Evolutionary conservation across 1,140 invertebrate genomes (phyloP).

Genomic region (Leptinotarsa lineolata): DNA sequence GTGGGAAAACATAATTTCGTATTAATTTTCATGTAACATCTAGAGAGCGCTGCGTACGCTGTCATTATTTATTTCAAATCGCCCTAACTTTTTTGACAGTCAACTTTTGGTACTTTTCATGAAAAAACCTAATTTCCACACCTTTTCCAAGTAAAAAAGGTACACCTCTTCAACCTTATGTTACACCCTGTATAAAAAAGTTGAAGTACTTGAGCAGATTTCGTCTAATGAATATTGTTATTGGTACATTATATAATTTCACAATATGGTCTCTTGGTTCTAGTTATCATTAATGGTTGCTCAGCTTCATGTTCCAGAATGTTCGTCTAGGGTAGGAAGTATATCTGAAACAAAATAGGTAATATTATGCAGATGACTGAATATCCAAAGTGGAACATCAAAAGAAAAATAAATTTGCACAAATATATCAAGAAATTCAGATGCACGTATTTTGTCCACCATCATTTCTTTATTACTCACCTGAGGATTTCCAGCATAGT

Average conservation of each 20-base stretch:
- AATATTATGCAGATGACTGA: not conserved
- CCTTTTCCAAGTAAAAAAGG: too few species aligned
- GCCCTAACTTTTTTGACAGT: too few species aligned
- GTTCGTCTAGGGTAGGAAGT: not conserved
- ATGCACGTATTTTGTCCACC: not conserved
- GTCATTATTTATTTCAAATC: too few species aligned
- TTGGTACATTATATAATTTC: not conserved
- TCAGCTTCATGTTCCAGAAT: not conserved
- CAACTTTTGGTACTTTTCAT: too few species aligned
- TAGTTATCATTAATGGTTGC: not conserved
- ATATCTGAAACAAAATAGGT: not conserved
- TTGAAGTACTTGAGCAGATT: too few species aligned
- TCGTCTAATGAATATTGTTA: not conserved
- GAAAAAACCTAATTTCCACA: too few species aligned
- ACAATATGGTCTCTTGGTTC: not conserved
- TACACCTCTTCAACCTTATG: too few species aligned
- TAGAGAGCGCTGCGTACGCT: too few species aligned
- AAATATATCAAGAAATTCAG: not conserved
- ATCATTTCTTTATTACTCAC: conserved; percentile 27
- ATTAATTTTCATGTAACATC: too few species aligned
- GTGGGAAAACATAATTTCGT: too few species aligned
- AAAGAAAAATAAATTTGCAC: not conserved
- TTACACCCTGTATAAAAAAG: too few species aligned
- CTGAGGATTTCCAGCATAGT: conserved; percentile 37
- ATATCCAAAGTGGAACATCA: not conserved